These are phyloP conservation scores for Lordiphosa stackelbergi DNA, from an alignment of 1,140 invertebrate species.

Conservation along the genomic window DNA sequence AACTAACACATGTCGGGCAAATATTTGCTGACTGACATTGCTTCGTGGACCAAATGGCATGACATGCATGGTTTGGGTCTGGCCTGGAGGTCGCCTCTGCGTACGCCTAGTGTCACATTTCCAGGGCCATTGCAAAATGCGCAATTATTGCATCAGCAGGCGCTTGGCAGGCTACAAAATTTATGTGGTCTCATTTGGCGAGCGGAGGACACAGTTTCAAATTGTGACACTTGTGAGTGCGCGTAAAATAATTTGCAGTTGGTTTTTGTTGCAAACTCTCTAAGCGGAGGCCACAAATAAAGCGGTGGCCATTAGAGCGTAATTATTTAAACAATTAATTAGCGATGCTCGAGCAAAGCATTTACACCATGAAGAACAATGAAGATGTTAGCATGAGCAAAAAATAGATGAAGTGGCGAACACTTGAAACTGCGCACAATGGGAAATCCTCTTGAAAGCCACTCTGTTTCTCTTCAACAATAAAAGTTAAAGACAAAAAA, in stretches of 20 bases:
- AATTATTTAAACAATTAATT: conserved; percentile 71
- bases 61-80: conserved; percentile 19
- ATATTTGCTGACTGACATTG: conserved; percentile 24
- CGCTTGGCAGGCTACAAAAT: conserved; percentile 33
- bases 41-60: conserved; percentile 1
- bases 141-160: conserved; percentile 44
- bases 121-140: conserved; percentile 38
- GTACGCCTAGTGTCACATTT: conserved; percentile 36
- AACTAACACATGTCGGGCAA: conserved; percentile 27
- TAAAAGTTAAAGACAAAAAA: conserved; percentile 20
- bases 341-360: conserved; percentile 48
- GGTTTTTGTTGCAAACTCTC: conserved; percentile 31
- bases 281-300: conserved; percentile 39
- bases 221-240: conserved; percentile 67
- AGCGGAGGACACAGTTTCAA: conserved; percentile 30
- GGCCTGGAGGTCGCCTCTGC: conserved; percentile 13
- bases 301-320: conserved; percentile 48
- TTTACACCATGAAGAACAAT: conserved; percentile 37
- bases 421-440: conserved; percentile 32
- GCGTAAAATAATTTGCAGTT: conserved; percentile 52
- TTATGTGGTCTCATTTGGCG: conserved; percentile 62
- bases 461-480: conserved; percentile 40
- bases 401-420: conserved; percentile 29
- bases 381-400: conserved; percentile 17
- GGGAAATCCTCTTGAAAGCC: conserved; percentile 9